Evolutionary conservation across 1,140 invertebrate species (phyloP), one percentile per base, ranked within the genome.

Genomic region (Tetramorium alpestre): DNA sequence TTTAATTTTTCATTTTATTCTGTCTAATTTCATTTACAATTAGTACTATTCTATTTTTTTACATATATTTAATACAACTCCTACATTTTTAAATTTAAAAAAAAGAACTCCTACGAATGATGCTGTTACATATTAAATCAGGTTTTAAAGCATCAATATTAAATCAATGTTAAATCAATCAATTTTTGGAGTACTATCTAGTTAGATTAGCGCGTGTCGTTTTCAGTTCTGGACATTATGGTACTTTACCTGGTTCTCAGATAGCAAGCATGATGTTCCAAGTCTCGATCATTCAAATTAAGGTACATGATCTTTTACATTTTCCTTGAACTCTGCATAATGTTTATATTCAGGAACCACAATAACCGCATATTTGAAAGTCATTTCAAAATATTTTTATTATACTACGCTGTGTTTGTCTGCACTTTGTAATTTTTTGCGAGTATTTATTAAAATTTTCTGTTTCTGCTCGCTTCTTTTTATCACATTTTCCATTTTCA

Each of bases 211-310:
- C 87, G 75, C 90, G 73, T 93, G 87, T 92, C 87, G 64, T 93
- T 95, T 95, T 94, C 94, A 94, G 93, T 94, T 93, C 84, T 94
- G 89, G 94, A 94, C 92, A 89, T 94, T 92, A 88, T 91, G 93
- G 94, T 93, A 89, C 93, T 94, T 94, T 94, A 94, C 91, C 92
- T 94, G 92, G 94, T 94, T 92, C 89, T 94, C 88, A 94, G 93
- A 93, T 94, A 94, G 89, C 92, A 76, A 92, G 92, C 56, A 65
- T 58, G 82, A 54, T 87, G 70, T 91, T 75, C 11, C 51, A 38
- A 87, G 65, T 64, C 25, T 73, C 85, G 56, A 77, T 89, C 78
- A 77, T 76, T 91, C 58, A 28, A 85, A 77, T 69, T 11, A 89
- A 91, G 90, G 90, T 91, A 91, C 16, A 87, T 82, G 25, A 75